These are phyloP conservation scores for Stenurella melanura DNA, from an alignment of 2,888 invertebrate genomes.

Conservation along the genomic window DNA sequence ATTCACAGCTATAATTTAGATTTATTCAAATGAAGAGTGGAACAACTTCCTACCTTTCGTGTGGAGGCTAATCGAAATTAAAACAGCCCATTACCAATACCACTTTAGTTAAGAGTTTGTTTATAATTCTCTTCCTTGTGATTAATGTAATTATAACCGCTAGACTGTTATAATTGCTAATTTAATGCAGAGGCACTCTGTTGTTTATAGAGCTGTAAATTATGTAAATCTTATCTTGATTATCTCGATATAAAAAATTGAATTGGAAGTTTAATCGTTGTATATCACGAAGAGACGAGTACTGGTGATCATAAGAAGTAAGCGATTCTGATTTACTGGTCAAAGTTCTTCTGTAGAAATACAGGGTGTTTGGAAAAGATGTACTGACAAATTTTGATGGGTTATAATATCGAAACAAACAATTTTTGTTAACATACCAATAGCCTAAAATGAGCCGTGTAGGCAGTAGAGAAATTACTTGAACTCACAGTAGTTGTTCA, in stretches of 20 bases:
- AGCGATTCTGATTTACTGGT: too few relatives aligned
- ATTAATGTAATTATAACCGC: constrained; percentile 15
- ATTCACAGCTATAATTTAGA: constrained; percentile 14
- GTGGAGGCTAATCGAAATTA: background rate
- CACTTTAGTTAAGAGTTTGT: background rate
- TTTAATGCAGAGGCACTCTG: background rate
- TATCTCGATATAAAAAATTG: background rate
- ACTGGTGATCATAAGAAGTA: too few relatives aligned
- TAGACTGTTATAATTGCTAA: constrained; percentile 5
- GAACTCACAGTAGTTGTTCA: too few relatives aligned
- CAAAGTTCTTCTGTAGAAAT: too few relatives aligned
- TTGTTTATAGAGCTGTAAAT: background rate
- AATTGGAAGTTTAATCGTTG: background rate
- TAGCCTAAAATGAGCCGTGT: too few relatives aligned
- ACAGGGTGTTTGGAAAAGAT: too few relatives aligned
- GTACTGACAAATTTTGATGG: too few relatives aligned
- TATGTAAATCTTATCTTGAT: constrained; percentile 1
- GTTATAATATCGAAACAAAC: too few relatives aligned
- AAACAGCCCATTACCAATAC: background rate
- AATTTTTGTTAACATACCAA: too few relatives aligned
- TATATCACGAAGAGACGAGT: background rate
- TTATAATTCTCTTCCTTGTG: background rate
- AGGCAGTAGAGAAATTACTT: too few relatives aligned
- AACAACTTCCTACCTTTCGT: constrained; percentile 30
- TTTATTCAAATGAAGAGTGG: constrained; percentile 13